Evolutionary conservation across 2,113 vertebrate species (phyloP).

Genomic region (Illadopsis cleaveri): DNA sequence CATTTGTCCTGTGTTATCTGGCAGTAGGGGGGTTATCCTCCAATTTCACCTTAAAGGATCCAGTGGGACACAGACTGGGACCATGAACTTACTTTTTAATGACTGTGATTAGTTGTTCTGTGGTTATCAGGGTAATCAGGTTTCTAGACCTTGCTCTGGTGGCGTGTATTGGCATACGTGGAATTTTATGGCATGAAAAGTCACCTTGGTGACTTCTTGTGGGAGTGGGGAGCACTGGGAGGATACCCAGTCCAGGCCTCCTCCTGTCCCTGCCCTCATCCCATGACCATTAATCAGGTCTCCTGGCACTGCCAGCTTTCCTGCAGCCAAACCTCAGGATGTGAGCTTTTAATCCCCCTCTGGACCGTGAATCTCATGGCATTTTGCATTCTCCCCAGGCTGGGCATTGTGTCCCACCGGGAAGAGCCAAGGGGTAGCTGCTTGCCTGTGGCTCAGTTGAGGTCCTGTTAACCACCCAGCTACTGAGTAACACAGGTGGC

Average conservation of each 20-base stretch:
- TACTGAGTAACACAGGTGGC: background rate
- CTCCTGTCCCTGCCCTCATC: background rate
- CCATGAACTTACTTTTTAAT: background rate
- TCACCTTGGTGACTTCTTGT: accelerated
- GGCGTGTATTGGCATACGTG: background rate
- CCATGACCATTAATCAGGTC: background rate
- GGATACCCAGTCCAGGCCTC: background rate
- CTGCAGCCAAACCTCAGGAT: background rate
- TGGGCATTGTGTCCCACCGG: accelerated
- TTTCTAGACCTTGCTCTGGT: background rate
- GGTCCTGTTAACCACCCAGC: background rate
- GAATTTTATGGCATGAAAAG: background rate
- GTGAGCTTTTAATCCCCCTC: background rate
- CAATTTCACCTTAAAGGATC: accelerated
- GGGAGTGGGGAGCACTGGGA: background rate
- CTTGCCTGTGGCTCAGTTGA: background rate
- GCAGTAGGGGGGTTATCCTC: background rate
- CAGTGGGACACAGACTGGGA: background rate
- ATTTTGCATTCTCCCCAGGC: background rate
- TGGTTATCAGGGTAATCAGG: background rate
- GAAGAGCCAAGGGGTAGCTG: background rate
- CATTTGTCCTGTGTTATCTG: accelerated
- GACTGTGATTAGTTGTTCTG: background rate
- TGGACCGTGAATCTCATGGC: accelerated
- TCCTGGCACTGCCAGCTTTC: background rate